Evolutionary conservation across 1,140 invertebrate species (phyloP), one percentile per base, ranked within the genome.

Genomic region (Eurosta solidaginis): DNA sequence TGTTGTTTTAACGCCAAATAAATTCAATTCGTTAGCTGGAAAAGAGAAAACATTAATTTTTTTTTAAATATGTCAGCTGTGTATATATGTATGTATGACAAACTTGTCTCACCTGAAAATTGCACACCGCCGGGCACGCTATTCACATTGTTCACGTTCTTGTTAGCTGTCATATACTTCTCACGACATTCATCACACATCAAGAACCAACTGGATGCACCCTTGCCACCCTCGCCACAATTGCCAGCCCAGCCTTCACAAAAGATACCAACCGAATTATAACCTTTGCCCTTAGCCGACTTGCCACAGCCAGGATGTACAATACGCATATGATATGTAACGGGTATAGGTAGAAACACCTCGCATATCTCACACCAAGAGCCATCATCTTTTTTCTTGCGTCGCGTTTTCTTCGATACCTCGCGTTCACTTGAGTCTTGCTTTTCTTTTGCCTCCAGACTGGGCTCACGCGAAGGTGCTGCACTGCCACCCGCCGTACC

Each of bases 301-400:
- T 92, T 92, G 0, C 96, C 95, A 88, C 97, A 98, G 1, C 97
- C 97, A 3, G 94, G 94, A 90, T 98, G 97, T 49, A 92, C 88
- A 81, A 93, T 92, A 59, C 94, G 91, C 96, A 99, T 97, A 87
- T 99, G 97, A 81, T 96, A 95, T 0, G 95, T 97, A 0, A 98
- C 79, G 78, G 90, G 81, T 88, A 93, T 92, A 76, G 94, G 91
- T 82, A 93, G 92, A 85, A 90, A 90, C 73, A 92, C 89, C 6
- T 94, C 95, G 84, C 97, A 99, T 22, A 98, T 89, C 86, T 98
- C 97, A 87, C 97, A 99, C 40, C 84, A 88, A 50, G 84, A 83
- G 68, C 85, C 85, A 29, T 88, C 87, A 45, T 88, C 86, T 78
- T 88, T 93, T 81, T 91, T 92, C 84, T 91, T 93, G 75, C 89